Conservation (phyloP, 2,888 invertebrate species). For the Rhabditoides inermis region DNA sequence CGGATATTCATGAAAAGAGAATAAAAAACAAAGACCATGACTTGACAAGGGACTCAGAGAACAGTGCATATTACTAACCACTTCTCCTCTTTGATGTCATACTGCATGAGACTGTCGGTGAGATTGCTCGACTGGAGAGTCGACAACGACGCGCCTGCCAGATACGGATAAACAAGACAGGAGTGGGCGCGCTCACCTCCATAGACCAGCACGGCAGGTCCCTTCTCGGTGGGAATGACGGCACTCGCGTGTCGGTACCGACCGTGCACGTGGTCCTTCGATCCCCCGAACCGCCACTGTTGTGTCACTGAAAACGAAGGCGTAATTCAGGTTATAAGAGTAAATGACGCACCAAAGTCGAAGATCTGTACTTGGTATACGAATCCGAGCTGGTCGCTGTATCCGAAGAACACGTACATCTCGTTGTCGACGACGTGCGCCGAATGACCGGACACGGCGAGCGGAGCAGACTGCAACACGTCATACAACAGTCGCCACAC, state of each 20-base stretch:
- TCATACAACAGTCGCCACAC: constrained; percentile 9
- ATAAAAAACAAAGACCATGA: neutral
- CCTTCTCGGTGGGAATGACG: constrained; percentile 67
- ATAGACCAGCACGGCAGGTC: constrained; percentile 69
- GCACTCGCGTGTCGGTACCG: constrained; percentile 38
- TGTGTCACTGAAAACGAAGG: constrained; percentile 59
- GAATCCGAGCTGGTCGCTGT: constrained; percentile 65
- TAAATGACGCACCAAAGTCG: constrained; percentile 51
- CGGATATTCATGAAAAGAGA: too few relatives aligned
- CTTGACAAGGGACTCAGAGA: neutral
- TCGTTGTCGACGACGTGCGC: constrained; percentile 72
- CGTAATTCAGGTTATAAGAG: neutral
- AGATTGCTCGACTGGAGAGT: constrained; percentile 17
- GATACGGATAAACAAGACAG: too few relatives aligned
- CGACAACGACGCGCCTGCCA: too few relatives aligned
- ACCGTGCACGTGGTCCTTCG: constrained; percentile 28
- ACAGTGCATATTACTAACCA: constrained; percentile 9
- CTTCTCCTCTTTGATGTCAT: constrained; percentile 13
- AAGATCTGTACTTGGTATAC: constrained; percentile 76
- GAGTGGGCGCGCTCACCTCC: constrained; percentile 83
- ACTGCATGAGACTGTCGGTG: constrained; percentile 23
- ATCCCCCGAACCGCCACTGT: constrained; percentile 22
- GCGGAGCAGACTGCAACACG: constrained; percentile 52
- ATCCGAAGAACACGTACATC: constrained; percentile 93
- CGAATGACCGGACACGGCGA: constrained; percentile 76